Base-by-base conservation (phyloP, 1,140 invertebrate genomes). In the Pseudomyrmex gracilis region DNA sequence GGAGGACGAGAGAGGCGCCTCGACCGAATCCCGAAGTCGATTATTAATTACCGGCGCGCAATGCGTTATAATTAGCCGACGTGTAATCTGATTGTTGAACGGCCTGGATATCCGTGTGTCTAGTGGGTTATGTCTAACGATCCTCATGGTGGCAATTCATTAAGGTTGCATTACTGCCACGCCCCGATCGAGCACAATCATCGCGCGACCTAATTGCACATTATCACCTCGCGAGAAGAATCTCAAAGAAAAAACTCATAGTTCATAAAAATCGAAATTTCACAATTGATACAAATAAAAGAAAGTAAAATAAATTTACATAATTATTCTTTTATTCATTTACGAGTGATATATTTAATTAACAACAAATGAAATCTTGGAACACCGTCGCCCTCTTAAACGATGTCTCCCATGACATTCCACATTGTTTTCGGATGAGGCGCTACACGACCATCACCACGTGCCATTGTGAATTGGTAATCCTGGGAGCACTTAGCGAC, bases 111-210 rank as follows among this genome's bases (percentile, higher is more conserved):
- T 91, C 87, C 89, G 92, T n/a, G n/a, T n/a, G n/a, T 93, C 92
- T 92, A 90, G 1, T 66, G 15, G 34, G 89, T 91, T 91, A 87
- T 87, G 84, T 83, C 89, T 91, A 92, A 93, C 92, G 91, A 93
- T 93, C 90, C 92, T 91, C 92, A 90, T 82, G 91, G 87, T 90
- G 90, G 91, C 91, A 91, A 94, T 94, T 91, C 92, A 92, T 94
- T 93, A 93, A 91, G 87, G 78, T 73, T 66, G 87, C 88, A 87
- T 73, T 74, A 85, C 80, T 22, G 20, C 68, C 43, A 61, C 49
- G 61, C 82, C 82, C 73, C 24, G 61, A 83, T 78, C 53, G 17
- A 63, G 73, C 53, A 15, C 51, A 74, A 78, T 83, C 43, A 83
- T 83, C 55, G 17, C 20, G 17, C 63, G 34, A 66, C 61, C 73